Evolutionary conservation across 1,140 invertebrate species (phyloP), one percentile per base, ranked within the genome.

Genomic region (Nasonia giraulti): DNA sequence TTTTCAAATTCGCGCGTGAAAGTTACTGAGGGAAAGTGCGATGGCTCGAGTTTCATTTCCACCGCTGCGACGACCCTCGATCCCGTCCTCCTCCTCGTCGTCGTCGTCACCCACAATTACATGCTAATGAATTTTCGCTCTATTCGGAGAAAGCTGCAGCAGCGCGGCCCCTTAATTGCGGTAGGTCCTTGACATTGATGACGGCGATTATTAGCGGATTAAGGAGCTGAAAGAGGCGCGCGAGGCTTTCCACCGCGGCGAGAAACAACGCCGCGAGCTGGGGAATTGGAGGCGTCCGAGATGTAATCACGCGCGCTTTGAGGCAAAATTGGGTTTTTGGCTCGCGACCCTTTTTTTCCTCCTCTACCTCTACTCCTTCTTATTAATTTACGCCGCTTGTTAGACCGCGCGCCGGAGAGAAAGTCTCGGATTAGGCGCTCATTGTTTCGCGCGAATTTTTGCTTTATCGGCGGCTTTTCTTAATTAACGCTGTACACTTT

Each of bases 61-160:
- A 44, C 40, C 33, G 33, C 40, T 6, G 33, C 44, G 44, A 47
- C 44, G 44, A 47, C 12, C 44, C 44, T 47, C 44, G 44, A 47
- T 47, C 44, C 8, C 44, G 12, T 10, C 44, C 44, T 10, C 44
- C 10, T 47, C 44, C 10, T 47, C 44, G 44, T 12, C 44, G 44
- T 12, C 44, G 47, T 11, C 68, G 68, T 20, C 55, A 10, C 27
- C 27, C 50, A 68, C 75, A 76, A 82, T 82, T 82, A 82, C 47
- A 75, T 75, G 47, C n/a, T 62, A 82, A 82, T 82, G 73, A 76
- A 76, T 82, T 47, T 66, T 27, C 55, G 23, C 23, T 68, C 74
- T 69, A 76, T 76, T 44, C 20, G 31, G 80, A 76, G 73, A 82
- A 74, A 82, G 55, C 31, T 50, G 50, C 31, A 20, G 11, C 37